Percentiles rank a stretch among this genome's conserved stretches.
These are phyloP conservation scores for Haemorhous mexicanus DNA, from an alignment of 2,113 vertebrate species.

Conservation along the genomic window DNA sequence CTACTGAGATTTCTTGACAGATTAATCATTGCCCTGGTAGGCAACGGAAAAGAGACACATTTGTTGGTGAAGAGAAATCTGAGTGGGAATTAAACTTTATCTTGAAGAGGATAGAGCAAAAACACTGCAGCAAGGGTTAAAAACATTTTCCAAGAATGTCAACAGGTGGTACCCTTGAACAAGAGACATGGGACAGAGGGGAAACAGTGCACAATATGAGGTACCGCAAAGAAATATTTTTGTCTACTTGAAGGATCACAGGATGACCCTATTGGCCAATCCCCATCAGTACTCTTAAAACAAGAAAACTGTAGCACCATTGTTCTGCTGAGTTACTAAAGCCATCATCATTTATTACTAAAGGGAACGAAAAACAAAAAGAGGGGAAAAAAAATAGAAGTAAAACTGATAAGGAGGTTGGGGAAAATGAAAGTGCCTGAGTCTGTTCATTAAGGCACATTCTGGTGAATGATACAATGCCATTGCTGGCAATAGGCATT, in stretches of 20 bases:
- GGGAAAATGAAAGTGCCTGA: background rate
- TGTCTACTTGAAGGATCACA: background rate
- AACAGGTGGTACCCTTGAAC: background rate
- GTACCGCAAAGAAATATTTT: background rate
- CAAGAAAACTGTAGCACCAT: background rate
- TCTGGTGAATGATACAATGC: background rate
- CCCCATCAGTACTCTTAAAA: background rate
- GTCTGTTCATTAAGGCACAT: background rate
- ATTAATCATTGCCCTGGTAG: background rate
- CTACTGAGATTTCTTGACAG: background rate
- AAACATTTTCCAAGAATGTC: background rate
- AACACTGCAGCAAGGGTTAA: background rate
- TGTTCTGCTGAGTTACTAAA: background rate
- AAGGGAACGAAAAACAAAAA: background rate
- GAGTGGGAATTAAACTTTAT: background rate
- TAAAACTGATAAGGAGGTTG: background rate
- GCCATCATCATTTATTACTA: background rate
- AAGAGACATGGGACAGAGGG: background rate
- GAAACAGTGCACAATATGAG: background rate
- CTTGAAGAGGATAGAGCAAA: background rate
- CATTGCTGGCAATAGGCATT: background rate
- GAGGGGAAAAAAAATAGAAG: accelerated
- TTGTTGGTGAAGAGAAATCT: background rate
- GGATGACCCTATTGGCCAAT: background rate
- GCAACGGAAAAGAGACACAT: background rate